Conservation (phyloP, 2,113 vertebrate genomes). For the Pica pica region DNA sequence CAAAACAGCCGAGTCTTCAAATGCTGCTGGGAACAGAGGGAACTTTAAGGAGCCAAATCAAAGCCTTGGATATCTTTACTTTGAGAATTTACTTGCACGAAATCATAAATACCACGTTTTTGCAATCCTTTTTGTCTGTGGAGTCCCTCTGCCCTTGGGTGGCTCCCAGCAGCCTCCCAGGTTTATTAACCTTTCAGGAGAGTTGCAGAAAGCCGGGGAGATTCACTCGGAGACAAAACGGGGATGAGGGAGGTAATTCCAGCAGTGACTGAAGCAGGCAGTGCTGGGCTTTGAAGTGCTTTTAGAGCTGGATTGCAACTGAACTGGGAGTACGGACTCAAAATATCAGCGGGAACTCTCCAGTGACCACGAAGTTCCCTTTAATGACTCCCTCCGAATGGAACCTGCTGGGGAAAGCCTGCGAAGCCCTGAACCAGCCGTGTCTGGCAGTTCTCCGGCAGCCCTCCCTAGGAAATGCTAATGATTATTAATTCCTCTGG, state of each 20-base stretch:
- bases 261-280: neutral
- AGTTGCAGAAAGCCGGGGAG: neutral
- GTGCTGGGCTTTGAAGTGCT: constrained; percentile 37
- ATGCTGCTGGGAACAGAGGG: neutral
- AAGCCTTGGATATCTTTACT: constrained; percentile 10
- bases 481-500: constrained; percentile 61
- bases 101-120: constrained; percentile 5
- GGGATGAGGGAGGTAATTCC: constrained; percentile 31
- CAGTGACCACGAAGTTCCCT: neutral
- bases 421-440: neutral
- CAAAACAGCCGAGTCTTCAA: constrained; percentile 31
- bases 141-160: constrained; percentile 18
- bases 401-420: neutral
- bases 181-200: constrained; percentile 15
- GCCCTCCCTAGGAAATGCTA: neutral
- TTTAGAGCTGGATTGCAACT: neutral
- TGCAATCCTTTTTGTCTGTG: constrained; percentile 4
- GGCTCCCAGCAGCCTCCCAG: neutral
- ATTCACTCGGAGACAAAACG: neutral
- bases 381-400: neutral
- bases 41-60: constrained; percentile 29
- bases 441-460: neutral
- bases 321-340: neutral
- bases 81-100: constrained; percentile 17
- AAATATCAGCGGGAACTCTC: neutral